Base-by-base conservation (phyloP, 2,113 vertebrate genomes). In the Macheiramphus alcinus region DNA sequence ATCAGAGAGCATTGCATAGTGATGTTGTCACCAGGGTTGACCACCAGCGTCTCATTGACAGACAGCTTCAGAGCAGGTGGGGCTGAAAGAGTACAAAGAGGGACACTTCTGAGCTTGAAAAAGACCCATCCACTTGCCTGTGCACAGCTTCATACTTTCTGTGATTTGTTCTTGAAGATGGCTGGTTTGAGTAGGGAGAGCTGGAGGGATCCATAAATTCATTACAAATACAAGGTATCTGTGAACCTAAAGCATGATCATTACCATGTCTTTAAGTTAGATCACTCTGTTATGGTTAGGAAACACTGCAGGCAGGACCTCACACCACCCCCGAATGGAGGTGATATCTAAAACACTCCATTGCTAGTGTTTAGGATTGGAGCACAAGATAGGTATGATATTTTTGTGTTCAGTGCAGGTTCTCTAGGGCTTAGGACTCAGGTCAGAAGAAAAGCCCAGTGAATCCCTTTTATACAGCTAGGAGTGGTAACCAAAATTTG, bases 21-120 rank as follows among this genome's bases (percentile, higher is more conserved):
- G 96, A 99, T 98, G 56, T 99, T 99, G 96, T 99, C 98, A 53
- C 99, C 99, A 0, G 99, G 99, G 94, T 99, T 99, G 95, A 99
- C 99, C 95, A 99, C 99, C 94, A 99, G 97, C 0, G 99, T 99
- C 97, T 99, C 99, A 6, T 99, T 99, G 91, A 98, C 98, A 29
- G 98, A 98, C 90, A 98, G 80, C 96, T 98, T 98, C 92, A 99
- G 92, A 31, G 98, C 95, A 53, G 98, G 98, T 40, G 98, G 98
- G 40, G 98, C 98, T 98, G 86, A 43, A 96, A 92, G 53, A 80
- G 43, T 38, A 81, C 31, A 88, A 36, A 96, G 29, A 80, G 7
- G 13, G 18, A 76, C 25, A 78, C 23, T 62, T 58, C 4, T 32
- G 34, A 88, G 52, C 18, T 59, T 80, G 53, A 59, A 68, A 82